Conservation (phyloP, 2,888 invertebrate species). For the Agrilus biguttatus region DNA sequence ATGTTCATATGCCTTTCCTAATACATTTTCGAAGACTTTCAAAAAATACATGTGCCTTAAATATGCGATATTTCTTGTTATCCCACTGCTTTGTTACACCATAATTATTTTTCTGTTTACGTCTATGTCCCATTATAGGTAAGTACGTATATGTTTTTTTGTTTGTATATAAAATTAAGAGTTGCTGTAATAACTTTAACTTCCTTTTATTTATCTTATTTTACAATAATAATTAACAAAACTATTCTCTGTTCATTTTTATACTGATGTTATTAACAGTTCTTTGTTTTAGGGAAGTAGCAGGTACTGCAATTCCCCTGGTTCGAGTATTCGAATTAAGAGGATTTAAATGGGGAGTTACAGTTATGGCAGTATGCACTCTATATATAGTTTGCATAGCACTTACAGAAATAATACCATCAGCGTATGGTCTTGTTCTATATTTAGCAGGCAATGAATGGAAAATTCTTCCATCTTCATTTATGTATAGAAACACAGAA, state of each 20-base stretch:
- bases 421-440: constrained; percentile 39
- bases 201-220: too few relatives aligned
- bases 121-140: constrained; percentile 33
- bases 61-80: constrained; percentile 23
- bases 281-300: constrained; percentile 31
- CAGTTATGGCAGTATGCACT: constrained; percentile 42
- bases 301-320: constrained; percentile 43
- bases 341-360: constrained; percentile 45
- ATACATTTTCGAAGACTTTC: constrained; percentile 21
- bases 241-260: too few relatives aligned
- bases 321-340: constrained; percentile 44
- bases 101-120: constrained; percentile 27
- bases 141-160: constrained; percentile 7
- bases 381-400: constrained; percentile 44
- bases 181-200: too few relatives aligned
- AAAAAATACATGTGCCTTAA: constrained; percentile 19
- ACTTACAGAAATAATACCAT: constrained; percentile 45
- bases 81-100: constrained; percentile 26
- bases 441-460: constrained; percentile 44
- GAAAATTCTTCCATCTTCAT: constrained; percentile 44
- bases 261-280: too few relatives aligned
- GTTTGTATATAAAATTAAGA: too few relatives aligned
- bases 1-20: constrained; percentile 30
- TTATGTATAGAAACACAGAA: constrained; percentile 43
- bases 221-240: too few relatives aligned